These are phyloP conservation scores for Drosophila limbata DNA, from an alignment of 2,888 invertebrate genomes.

Conservation along the genomic window DNA sequence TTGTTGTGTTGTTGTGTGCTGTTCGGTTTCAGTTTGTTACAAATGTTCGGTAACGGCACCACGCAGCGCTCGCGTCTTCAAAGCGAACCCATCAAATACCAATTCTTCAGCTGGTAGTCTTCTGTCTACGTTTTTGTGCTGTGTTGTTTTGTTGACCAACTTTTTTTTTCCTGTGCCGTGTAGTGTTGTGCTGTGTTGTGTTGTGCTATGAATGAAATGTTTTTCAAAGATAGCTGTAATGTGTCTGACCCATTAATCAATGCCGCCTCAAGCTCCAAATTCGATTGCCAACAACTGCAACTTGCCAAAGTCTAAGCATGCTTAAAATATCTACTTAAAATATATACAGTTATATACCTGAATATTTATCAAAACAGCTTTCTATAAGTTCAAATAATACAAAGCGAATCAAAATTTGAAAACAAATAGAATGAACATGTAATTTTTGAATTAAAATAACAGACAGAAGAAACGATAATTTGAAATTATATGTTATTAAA, in stretches of 20 bases:
- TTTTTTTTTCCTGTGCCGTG: slow-evolving; percentile 36
- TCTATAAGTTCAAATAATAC: no score
- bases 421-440: no score
- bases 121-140: slow-evolving; percentile 22
- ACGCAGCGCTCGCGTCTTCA: slow-evolving; percentile 59
- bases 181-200: slow-evolving; percentile 30
- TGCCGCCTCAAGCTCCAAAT: slow-evolving; percentile 23
- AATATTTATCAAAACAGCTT: not conserved
- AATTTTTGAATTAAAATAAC: no score
- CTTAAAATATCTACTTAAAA: not conserved
- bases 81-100: slow-evolving; percentile 29
- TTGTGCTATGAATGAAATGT: slow-evolving; percentile 43
- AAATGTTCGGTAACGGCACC: slow-evolving; percentile 78
- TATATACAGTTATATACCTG: not conserved
- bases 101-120: slow-evolving; percentile 37
- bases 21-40: slow-evolving; percentile 67
- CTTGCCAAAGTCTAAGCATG: not conserved
- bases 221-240: slow-evolving; percentile 50
- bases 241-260: slow-evolving; percentile 53
- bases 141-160: slow-evolving; percentile 49
- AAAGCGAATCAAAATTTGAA: not conserved
- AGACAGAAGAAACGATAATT: no score
- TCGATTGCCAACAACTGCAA: slow-evolving; percentile 5
- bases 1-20: not conserved
- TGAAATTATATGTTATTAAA: no score